Evolutionary conservation across 2,797 vertebrate genomes (phyloP).

Genomic region (Nannoperca obscura): DNA sequence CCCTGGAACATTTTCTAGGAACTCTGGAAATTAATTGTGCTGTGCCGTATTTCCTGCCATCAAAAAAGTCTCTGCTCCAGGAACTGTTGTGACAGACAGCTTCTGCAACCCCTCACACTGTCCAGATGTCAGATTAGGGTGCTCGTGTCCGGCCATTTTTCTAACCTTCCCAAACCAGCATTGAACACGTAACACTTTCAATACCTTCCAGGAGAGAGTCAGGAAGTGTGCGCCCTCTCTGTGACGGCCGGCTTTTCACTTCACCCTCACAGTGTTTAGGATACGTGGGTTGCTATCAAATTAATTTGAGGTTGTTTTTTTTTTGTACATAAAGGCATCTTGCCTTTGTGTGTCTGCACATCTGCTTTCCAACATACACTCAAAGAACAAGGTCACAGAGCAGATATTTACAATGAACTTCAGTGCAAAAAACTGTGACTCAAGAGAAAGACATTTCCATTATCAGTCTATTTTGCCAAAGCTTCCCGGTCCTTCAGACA

Average conservation of each 20-base stretch:
- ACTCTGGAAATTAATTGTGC: neutral
- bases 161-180: neutral
- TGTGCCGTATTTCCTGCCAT: neutral
- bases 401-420: neutral
- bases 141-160: neutral
- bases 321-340: neutral
- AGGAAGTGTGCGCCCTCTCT: neutral
- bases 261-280: neutral
- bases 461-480: neutral
- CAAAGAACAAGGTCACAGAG: neutral
- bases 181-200: neutral
- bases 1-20: neutral
- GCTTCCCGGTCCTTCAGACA: neutral
- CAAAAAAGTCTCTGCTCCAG: neutral
- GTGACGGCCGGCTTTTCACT: neutral
- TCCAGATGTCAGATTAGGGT: no score
- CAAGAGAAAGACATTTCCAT: neutral
- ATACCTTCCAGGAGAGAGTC: neutral
- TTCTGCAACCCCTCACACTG: neutral
- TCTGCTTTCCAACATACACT: slow-evolving; percentile 5
- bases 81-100: neutral
- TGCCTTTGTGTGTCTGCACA: neutral
- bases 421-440: neutral
- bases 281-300: slow-evolving; percentile 21
- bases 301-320: neutral